phyloP scores from a whole-genome alignment of 2,797 vertebrate species.

The Gephyroberyx darwinii region DNA sequence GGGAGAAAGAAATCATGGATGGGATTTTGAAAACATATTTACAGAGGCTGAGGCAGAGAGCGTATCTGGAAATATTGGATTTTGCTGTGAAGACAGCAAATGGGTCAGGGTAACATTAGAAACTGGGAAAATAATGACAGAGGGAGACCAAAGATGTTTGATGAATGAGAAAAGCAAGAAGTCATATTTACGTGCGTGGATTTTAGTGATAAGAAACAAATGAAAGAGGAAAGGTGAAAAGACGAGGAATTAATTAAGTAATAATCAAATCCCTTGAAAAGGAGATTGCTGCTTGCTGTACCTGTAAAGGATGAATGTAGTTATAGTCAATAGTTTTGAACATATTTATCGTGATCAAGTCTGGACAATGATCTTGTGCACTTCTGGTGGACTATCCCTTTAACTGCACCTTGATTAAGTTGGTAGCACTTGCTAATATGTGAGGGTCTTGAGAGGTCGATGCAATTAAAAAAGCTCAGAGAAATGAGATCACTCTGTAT shows the following conservation, averaged over 20 bases:
- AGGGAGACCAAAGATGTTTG: conserved; percentile 49
- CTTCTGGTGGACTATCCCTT: too few relatives aligned
- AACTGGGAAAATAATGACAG: conserved; percentile 67
- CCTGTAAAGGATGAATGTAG: too few relatives aligned
- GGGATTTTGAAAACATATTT: conserved; percentile 78
- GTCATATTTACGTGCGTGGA: conserved; percentile 51
- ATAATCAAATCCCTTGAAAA: too few relatives aligned
- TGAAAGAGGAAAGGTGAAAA: too few relatives aligned
- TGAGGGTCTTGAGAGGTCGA: conserved; percentile 14
- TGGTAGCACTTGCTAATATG: neutral
- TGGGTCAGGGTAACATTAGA: conserved; percentile 74
- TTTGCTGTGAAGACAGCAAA: conserved; percentile 73
- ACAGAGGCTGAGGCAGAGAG: conserved; percentile 70
- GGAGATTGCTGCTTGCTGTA: too few relatives aligned
- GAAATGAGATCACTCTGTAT: conserved; percentile 9
- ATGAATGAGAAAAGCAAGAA: conserved; percentile 69
- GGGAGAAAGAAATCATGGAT: conserved; percentile 65
- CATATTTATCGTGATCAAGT: too few relatives aligned
- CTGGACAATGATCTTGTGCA: too few relatives aligned
- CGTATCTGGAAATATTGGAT: conserved; percentile 77
- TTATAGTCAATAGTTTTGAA: too few relatives aligned
- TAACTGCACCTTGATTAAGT: too few relatives aligned
- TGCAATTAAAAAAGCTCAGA: conserved; percentile 17
- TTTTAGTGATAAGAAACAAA: conserved; percentile 44
- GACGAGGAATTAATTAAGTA: too few relatives aligned